Base-by-base conservation (phyloP, 2,113 vertebrate species). In the Tor tambroides region DNA sequence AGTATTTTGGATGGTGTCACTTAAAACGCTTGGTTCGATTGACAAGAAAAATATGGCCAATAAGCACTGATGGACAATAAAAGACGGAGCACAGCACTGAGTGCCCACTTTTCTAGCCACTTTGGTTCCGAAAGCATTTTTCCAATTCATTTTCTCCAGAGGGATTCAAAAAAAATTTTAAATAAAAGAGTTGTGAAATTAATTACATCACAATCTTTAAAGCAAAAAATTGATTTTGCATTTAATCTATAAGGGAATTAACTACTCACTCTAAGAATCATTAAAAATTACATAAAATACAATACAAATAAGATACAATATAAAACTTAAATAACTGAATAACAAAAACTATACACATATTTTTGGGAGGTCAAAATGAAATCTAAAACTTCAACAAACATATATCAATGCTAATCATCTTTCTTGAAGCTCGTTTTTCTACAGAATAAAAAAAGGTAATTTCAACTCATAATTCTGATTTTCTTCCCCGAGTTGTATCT, bases 1-100 rank as follows among this genome's bases (percentile, higher is more conserved):
- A 41, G 54, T 87, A 85, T 89, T 89, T 81, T 89, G 88, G 86
- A 89, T 87, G 88, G 88, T 77, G 78, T 83, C 28, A 12, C 28
- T 69, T 83, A 43, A 63, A 81, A 61, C 3, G 3, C 8, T 78
- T 59, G 11, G 32, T 61, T 19, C 15, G 32, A 61, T 5, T 11
- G 32, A 80, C 21, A 17, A 38, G 30, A 35, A 17, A 35, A 71
- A 71, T 35, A 80, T 14, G 56, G 35, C 78, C 15, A 76, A 15
- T 74, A 21, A 38, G 15, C 69, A 43, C 35, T 79, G 5, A 79
- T 56, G 51, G 77, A 7, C 51, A 38, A 35, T 56, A 75, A 75
- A 51, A 63, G 28, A 35, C 67, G 17, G 26, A 32, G 43, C 26
- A 1, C 28, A 79, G 19, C 54, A 77, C 12, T 51, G 35, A n/a